A percentile compares a stretch with the other conserved stretches of the same genome.
Conservation (phyloP, 2,888 invertebrate species). For the Helleia helle region DNA sequence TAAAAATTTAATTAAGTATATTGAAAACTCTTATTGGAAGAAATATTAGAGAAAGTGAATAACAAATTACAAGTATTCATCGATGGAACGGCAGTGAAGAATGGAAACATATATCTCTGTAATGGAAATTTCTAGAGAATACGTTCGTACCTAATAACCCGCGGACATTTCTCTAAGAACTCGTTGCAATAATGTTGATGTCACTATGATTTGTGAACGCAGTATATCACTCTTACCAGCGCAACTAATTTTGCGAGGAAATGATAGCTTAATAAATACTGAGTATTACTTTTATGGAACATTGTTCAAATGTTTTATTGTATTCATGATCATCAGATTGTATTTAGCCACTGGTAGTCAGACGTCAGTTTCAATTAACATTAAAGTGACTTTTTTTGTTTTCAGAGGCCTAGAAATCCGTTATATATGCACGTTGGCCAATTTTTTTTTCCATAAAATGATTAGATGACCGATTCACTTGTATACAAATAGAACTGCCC, state of each 20-base stretch:
- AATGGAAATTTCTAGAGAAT: constrained; percentile 35
- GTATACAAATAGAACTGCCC: too few species aligned
- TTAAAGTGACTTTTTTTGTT: too few species aligned
- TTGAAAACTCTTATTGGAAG: constrained; percentile 1
- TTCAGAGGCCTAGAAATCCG: too few species aligned
- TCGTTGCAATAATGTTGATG: constrained; percentile 51
- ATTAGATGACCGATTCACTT: too few species aligned
- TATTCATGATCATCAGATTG: too few species aligned
- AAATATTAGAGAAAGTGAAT: constrained; percentile 15
- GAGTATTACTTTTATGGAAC: too few species aligned
- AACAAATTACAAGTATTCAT: constrained; percentile 23
- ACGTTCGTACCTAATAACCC: constrained; percentile 27
- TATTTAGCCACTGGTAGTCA: too few species aligned
- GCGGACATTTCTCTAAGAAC: constrained; percentile 39
- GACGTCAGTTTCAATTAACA: too few species aligned
- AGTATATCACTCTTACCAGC: constrained; percentile 34
- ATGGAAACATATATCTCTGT: constrained; percentile 41
- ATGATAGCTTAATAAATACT: constrained; percentile 10
- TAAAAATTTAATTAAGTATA: too few species aligned
- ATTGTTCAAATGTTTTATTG: too few species aligned
- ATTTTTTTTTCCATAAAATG: too few species aligned
- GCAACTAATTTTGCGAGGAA: constrained; percentile 21
- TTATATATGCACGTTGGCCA: too few species aligned
- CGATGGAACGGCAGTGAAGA: constrained; percentile 32
- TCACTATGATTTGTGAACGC: constrained; percentile 50